Base-by-base conservation (phyloP, 2,888 invertebrate species). In the Catocala fraxini region DNA sequence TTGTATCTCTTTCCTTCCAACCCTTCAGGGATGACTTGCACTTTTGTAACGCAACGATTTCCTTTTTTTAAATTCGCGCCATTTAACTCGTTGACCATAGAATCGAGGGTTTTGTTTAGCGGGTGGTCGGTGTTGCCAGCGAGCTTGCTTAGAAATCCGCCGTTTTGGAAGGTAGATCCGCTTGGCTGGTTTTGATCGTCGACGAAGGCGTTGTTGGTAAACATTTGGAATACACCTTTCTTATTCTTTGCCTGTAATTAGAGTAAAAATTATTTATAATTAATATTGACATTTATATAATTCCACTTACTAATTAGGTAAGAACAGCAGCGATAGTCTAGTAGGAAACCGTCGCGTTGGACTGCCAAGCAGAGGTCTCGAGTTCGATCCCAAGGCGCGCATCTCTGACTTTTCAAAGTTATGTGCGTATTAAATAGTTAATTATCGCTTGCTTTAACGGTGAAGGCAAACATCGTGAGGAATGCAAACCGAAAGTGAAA, bases 141-240 rank as follows among this genome's bases (percentile, higher is more conserved):
- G 1, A 89, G 80, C 54, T 86, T 88, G 75, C 90, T 91, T 2
- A 93, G 73, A 67, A 92, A 81, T 5, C 93, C 93, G 49, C 83
- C 81, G 51, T 83, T 87, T 75, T 71, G 83, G 34, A 82, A 79
- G 0, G 77, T 64, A 1, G 74, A 59, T 0, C 68, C 64, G 10
- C 71, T 65, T 7, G 80, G 71, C 6, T 75, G 57, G n/a, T 71
- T 82, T 0, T 76, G 71, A 47, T 81, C 82, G 10, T 72, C 54
- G 0, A 80, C 79, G 59, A 86, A 91, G 0, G 83, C 88, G 54
- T 87, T 80, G 75, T 92, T 92, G 1, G 84, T 81, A 65, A 87
- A 92, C 55, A 75, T 76, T 71, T 87, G 85, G 45, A 69, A 58
- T 5, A 56, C 3, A 0, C 65, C 76, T 74, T 80, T 71, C 58